Evolutionary conservation across 2,113 vertebrate species (phyloP).

Genomic region (Calyptomena viridis): DNA sequence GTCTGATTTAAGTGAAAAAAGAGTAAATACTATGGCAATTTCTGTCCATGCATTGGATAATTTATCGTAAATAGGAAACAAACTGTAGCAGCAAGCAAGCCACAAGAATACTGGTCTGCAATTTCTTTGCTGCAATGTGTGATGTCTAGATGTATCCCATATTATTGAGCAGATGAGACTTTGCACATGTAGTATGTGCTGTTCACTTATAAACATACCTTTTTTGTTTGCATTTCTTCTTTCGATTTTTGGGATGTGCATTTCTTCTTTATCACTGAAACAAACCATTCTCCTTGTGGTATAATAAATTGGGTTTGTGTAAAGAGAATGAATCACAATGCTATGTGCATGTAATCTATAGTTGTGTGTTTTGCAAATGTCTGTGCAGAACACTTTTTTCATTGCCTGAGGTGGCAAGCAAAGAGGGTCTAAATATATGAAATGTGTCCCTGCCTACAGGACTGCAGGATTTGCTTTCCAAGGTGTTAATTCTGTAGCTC

Average conservation of each 20-base stretch:
- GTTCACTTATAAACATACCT: not conserved
- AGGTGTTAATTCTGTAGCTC: not conserved
- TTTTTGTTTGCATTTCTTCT: not conserved
- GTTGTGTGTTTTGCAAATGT: not conserved
- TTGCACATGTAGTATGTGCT: not conserved
- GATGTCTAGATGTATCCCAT: not conserved
- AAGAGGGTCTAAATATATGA: not conserved
- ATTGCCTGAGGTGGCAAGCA: not conserved
- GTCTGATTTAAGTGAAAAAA: slow-evolving; percentile 45
- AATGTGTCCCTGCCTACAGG: not conserved
- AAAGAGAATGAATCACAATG: not conserved
- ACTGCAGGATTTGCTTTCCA: not conserved
- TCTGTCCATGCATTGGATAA: slow-evolving; percentile 25
- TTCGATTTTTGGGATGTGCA: not conserved
- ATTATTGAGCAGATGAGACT: not conserved
- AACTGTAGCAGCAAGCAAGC: not conserved
- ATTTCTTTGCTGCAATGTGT: not conserved
- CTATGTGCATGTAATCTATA: not conserved
- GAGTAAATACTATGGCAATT: slow-evolving; percentile 56
- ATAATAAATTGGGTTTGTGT: not conserved
- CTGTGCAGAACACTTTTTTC: not conserved
- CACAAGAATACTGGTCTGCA: not conserved
- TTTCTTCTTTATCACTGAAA: not conserved
- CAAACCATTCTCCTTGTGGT: not conserved
- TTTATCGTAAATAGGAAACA: slow-evolving; percentile 51